A percentile compares a stretch with the other conserved stretches of the same genome.
These are phyloP conservation scores for Patiria miniata DNA, from an alignment of 35 echinoderm and acorn worm genomes.

Conservation along the genomic window DNA sequence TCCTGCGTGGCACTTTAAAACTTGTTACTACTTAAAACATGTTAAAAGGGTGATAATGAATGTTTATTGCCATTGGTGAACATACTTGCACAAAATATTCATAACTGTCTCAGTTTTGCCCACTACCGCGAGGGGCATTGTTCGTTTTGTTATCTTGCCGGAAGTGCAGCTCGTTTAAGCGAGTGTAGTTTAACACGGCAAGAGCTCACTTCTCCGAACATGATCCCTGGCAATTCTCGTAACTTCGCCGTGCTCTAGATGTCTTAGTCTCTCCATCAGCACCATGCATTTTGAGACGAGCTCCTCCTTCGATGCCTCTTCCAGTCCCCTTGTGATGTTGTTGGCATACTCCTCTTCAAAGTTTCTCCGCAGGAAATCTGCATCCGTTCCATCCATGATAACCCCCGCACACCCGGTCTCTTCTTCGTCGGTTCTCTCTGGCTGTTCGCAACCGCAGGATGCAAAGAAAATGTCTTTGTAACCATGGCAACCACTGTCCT, in stretches of 20 bases:
- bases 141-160: too few relatives aligned
- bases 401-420: neutral
- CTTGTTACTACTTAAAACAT: too few relatives aligned
- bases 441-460: too few relatives aligned
- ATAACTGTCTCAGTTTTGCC: neutral
- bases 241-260: neutral
- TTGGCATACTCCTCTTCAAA: constrained; percentile 35
- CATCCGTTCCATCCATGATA: constrained; percentile 5
- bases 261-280: constrained; percentile 9
- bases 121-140: neutral
- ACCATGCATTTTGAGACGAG: constrained; percentile 15
- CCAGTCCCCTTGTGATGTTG: constrained; percentile 9
- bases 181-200: neutral
- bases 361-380: constrained; percentile 30
- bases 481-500: neutral
- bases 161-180: too few relatives aligned
- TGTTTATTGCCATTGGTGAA: neutral
- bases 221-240: neutral
- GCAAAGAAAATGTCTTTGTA: too few relatives aligned
- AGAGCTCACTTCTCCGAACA: neutral
- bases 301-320: constrained; percentile 25
- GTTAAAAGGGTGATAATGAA: too few relatives aligned
- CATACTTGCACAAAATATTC: neutral
- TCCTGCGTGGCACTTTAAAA: too few relatives aligned
- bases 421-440: too few relatives aligned